These are phyloP conservation scores for Deilephila elpenor DNA, from an alignment of 2,888 invertebrate species.

Conservation along the genomic window DNA sequence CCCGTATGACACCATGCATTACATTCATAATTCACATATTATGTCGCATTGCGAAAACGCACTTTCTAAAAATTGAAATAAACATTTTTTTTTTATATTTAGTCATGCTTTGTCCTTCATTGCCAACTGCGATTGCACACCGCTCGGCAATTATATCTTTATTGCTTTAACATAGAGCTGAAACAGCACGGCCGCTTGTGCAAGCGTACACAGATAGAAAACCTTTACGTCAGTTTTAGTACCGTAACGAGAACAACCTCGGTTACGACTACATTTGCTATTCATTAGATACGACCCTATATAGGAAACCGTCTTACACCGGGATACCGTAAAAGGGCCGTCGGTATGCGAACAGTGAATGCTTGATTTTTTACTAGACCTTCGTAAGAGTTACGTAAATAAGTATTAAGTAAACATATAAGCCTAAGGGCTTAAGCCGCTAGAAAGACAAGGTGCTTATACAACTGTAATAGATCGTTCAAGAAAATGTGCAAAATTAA, in stretches of 20 bases:
- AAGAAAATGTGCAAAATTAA: conserved; percentile 4
- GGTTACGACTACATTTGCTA: conserved; percentile 68
- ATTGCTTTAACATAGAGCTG: conserved; percentile 21
- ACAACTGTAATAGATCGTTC: background rate
- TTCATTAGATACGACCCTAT: conserved; percentile 75
- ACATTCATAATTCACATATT: too few species aligned
- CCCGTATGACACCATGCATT: too few species aligned
- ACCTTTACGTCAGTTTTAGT: conserved; percentile 33
- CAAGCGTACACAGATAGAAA: conserved; percentile 15
- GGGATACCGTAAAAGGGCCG: conserved; percentile 61
- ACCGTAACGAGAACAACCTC: conserved; percentile 61
- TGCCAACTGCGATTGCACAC: conserved; percentile 11
- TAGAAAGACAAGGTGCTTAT: background rate
- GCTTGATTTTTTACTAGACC: conserved; percentile 56
- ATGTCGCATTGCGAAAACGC: background rate
- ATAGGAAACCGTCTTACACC: conserved; percentile 66
- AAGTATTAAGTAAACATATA: conserved; percentile 49
- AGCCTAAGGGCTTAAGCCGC: background rate
- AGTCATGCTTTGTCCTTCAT: conserved; percentile 21
- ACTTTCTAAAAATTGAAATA: conserved; percentile 9
- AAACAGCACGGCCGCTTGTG: conserved; percentile 23
- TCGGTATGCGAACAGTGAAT: conserved; percentile 56
- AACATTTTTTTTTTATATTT: conserved; percentile 6
- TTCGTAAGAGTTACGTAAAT: conserved; percentile 65
- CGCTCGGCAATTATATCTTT: conserved; percentile 17